Evolutionary conservation across 2,888 invertebrate species (phyloP).

Genomic region (Hyppa rectilinea): DNA sequence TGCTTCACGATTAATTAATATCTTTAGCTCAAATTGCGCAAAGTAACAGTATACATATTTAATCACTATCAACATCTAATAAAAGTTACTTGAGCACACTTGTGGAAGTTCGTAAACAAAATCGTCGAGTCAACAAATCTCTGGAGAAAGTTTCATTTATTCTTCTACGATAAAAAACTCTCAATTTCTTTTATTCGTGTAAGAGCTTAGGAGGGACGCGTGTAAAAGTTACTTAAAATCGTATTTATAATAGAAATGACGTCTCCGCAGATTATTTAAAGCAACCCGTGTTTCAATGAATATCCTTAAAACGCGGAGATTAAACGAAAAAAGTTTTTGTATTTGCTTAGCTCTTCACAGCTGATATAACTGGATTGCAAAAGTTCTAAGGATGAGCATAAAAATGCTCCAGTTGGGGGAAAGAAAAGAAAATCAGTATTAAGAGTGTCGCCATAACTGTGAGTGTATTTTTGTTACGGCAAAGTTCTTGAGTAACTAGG

Average conservation of each 20-base stretch:
- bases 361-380: constrained; percentile 91
- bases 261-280: constrained; percentile 86
- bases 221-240: constrained; percentile 69
- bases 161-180: constrained; percentile 50
- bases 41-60: constrained; percentile 35
- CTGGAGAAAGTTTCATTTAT: constrained; percentile 41
- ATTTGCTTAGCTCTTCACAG: constrained; percentile 89
- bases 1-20: constrained; percentile 35
- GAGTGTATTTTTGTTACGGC: constrained; percentile 84
- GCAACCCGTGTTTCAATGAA: constrained; percentile 87
- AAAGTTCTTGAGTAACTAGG: constrained; percentile 80
- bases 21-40: neutral
- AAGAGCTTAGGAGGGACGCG: constrained; percentile 61
- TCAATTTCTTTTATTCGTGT: constrained; percentile 63
- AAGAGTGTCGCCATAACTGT: constrained; percentile 86
- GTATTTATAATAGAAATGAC: constrained; percentile 78
- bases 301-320: constrained; percentile 88
- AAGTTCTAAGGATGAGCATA: constrained; percentile 89
- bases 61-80: constrained; percentile 41
- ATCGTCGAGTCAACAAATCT: constrained; percentile 12
- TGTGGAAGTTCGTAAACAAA: constrained; percentile 23
- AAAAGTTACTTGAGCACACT: constrained; percentile 28
- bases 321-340: constrained; percentile 89
- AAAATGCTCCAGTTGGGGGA: constrained; percentile 85
- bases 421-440: constrained; percentile 85